Evolutionary conservation across 2,113 vertebrate species (phyloP).

Genomic region (Carassius gibelio): DNA sequence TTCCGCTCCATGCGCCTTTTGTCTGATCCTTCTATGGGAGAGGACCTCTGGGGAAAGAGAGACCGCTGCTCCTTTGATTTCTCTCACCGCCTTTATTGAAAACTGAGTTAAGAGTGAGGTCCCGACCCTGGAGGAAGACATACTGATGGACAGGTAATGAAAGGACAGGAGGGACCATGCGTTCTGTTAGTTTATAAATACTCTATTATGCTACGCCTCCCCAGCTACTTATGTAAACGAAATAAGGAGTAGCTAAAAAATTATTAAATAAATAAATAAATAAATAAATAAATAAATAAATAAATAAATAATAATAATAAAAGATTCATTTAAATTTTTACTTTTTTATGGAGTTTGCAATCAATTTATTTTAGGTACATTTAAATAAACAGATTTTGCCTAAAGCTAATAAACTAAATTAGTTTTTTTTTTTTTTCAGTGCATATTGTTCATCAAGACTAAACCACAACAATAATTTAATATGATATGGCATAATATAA

Average conservation of each 20-base stretch:
- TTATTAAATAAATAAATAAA: too few species aligned
- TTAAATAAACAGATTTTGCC: too few species aligned
- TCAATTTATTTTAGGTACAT: too few species aligned
- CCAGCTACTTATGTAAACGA: not conserved
- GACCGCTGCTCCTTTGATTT: conserved; percentile 72
- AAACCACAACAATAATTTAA: too few species aligned
- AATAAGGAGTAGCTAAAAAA: not conserved
- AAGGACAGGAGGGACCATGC: not conserved
- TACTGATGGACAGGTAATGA: conserved; percentile 29
- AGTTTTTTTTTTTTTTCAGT: too few species aligned
- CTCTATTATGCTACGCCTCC: not conserved
- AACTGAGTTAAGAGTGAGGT: conserved; percentile 31
- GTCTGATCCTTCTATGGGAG: conserved; percentile 67
- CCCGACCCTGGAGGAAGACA: not conserved
- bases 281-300: too few species aligned
- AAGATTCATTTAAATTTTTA: too few species aligned
- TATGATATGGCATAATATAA: too few species aligned
- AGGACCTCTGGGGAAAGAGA: conserved; percentile 48
- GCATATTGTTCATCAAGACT: too few species aligned
- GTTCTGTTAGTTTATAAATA: not conserved
- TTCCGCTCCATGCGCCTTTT: conserved; percentile 78
- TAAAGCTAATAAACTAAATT: too few species aligned
- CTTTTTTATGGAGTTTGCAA: too few species aligned
- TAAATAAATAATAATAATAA: too few species aligned
- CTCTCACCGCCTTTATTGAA: conserved; percentile 49